A percentile compares a stretch with the other conserved stretches of the same genome.
These are phyloP conservation scores for Oryzias celebensis DNA, from an alignment of 2,113 vertebrate species.

Conservation along the genomic window DNA sequence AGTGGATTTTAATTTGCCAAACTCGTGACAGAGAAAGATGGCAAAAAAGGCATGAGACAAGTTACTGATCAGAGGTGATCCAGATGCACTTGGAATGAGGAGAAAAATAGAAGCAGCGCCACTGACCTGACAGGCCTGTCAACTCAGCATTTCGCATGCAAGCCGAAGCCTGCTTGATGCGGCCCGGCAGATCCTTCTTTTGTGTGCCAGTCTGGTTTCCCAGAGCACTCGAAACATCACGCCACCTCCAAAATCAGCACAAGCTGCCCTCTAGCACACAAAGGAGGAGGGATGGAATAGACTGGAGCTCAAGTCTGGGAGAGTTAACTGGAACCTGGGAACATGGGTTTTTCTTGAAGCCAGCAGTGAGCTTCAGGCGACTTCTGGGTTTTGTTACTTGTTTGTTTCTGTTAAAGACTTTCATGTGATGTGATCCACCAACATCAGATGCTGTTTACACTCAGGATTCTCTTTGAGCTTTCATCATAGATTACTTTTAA, in stretches of 20 bases:
- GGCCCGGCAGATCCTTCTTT: conserved; percentile 14
- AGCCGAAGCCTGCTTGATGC: conserved; percentile 35
- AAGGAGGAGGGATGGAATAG: background rate
- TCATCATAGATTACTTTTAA: too few species aligned
- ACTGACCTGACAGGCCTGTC: background rate
- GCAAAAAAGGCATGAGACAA: too few species aligned
- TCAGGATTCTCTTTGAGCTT: too few species aligned
- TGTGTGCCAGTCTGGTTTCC: conserved; percentile 28
- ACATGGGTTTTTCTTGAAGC: too few species aligned
- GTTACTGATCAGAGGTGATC: too few species aligned
- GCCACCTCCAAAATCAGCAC: conserved; percentile 18
- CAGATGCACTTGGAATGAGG: too few species aligned
- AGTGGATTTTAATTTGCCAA: too few species aligned
- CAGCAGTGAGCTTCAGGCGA: too few species aligned
- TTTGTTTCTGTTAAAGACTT: background rate
- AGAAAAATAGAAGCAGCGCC: background rate
- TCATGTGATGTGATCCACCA: too few species aligned
- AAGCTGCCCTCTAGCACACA: conserved; percentile 15
- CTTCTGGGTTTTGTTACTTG: background rate
- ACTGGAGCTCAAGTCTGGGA: background rate
- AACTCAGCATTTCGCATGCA: conserved; percentile 14
- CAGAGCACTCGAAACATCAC: conserved; percentile 36
- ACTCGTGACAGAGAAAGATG: too few species aligned
- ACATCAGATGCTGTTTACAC: too few species aligned
- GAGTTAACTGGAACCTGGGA: too few species aligned